These are phyloP conservation scores for Coelopa frigida DNA, from an alignment of 1,140 invertebrate species.

Conservation along the genomic window DNA sequence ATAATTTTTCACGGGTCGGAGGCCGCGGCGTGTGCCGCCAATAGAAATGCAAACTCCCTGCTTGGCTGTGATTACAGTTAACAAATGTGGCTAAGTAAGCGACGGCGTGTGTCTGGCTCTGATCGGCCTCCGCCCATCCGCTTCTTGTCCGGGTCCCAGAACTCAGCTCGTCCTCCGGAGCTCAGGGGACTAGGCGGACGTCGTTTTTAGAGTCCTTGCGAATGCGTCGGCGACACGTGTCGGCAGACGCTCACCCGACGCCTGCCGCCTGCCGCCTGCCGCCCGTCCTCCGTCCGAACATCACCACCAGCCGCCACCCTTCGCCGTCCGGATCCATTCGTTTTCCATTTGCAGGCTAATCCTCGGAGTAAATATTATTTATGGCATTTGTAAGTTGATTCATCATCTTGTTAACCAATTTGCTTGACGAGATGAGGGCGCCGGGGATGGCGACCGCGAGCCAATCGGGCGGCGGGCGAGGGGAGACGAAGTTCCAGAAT, in stretches of 20 bases:
- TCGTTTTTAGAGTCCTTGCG: too few relatives aligned
- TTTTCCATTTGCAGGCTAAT: conserved; percentile 12
- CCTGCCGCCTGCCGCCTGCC: background rate
- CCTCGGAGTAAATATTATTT: conserved; percentile 40
- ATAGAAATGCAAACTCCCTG: conserved; percentile 9
- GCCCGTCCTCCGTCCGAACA: background rate
- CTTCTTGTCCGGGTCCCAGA: too few relatives aligned
- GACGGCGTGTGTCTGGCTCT: too few relatives aligned
- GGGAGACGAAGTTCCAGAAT: too few relatives aligned
- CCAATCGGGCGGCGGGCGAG: too few relatives aligned
- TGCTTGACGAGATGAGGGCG: background rate
- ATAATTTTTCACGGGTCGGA: conserved; percentile 7
- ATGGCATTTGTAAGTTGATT: conserved; percentile 36
- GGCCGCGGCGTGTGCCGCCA: conserved; percentile 5
- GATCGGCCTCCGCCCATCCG: too few relatives aligned
- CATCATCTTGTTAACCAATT: conserved; percentile 30
- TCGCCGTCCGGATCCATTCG: conserved; percentile 1
- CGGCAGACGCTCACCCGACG: background rate
- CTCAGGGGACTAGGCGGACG: too few relatives aligned
- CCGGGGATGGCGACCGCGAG: too few relatives aligned
- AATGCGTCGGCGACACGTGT: background rate
- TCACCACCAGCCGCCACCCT: background rate
- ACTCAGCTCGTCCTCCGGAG: too few relatives aligned
- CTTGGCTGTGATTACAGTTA: too few relatives aligned
- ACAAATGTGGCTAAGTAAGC: too few relatives aligned